phyloP scores from a whole-genome alignment of 2,888 invertebrate species.

The Aporophyla nigra region DNA sequence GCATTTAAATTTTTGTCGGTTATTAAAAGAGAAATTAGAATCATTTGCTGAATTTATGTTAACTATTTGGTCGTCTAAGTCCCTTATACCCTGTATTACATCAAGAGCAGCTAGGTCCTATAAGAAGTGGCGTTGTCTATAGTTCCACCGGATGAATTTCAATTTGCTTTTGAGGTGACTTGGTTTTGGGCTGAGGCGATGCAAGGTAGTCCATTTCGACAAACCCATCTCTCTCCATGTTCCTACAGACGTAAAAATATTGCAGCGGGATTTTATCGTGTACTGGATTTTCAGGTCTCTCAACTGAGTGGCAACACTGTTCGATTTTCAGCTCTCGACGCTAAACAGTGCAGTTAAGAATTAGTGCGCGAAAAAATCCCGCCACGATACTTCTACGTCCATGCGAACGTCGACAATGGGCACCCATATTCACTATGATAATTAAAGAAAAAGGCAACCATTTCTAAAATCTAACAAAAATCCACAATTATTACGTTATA shows the following conservation, averaged over 20 bases:
- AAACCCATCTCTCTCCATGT: background rate
- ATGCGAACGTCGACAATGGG: background rate
- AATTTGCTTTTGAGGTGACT: background rate
- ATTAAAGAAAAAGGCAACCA: background rate
- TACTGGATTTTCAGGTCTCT: no score
- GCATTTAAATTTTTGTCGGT: no score
- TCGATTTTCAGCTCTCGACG: no score
- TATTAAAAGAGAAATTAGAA: no score
- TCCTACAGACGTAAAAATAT: background rate
- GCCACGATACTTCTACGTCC: no score
- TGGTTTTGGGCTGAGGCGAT: background rate
- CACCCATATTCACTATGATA: background rate
- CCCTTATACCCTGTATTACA: no score
- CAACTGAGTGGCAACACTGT: no score
- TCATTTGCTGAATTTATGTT: no score
- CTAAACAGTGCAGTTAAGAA: no score
- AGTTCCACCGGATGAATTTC: slow-evolving; percentile 26
- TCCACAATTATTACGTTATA: background rate
- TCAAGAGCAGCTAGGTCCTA: background rate
- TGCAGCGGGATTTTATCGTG: no score
- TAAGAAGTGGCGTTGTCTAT: slow-evolving; percentile 28
- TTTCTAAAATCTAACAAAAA: background rate
- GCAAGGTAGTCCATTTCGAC: background rate
- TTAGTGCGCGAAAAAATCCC: no score
- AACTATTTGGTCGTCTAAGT: no score